Evolutionary conservation across 2,888 invertebrate genomes (phyloP).

Genomic region (Tanytarsus gracilentus): DNA sequence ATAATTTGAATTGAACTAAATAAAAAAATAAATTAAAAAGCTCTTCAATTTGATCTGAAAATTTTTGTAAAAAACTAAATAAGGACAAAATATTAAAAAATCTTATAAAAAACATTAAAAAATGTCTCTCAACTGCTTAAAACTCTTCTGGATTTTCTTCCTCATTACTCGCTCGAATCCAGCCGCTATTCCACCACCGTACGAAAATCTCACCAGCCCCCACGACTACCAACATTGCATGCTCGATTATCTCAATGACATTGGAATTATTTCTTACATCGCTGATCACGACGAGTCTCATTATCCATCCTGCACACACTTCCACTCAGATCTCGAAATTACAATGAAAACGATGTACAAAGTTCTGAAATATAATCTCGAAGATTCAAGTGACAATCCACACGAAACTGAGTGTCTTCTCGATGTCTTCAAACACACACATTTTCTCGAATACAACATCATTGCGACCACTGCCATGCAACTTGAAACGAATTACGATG

Average conservation of each 20-base stretch:
- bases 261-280: background rate
- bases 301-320: background rate
- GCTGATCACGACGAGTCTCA: background rate
- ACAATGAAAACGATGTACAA: background rate
- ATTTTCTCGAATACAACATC: background rate
- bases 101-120: too few species aligned
- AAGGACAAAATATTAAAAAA: too few species aligned
- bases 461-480: background rate
- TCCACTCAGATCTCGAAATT: background rate
- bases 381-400: background rate
- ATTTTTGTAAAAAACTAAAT: too few species aligned
- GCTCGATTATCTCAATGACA: background rate
- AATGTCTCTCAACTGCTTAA: too few species aligned
- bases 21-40: too few species aligned
- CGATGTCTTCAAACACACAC: background rate
- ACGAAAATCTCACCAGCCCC: background rate
- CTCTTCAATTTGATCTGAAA: too few species aligned
- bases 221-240: background rate
- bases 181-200: background rate
- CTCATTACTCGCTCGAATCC: too few species aligned
- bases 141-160: too few species aligned
- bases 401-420: background rate
- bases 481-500: background rate
- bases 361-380: background rate
- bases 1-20: too few species aligned